These are phyloP conservation scores for Anoplopoma fimbria DNA, from an alignment of 2,113 vertebrate genomes.

Conservation along the genomic window DNA sequence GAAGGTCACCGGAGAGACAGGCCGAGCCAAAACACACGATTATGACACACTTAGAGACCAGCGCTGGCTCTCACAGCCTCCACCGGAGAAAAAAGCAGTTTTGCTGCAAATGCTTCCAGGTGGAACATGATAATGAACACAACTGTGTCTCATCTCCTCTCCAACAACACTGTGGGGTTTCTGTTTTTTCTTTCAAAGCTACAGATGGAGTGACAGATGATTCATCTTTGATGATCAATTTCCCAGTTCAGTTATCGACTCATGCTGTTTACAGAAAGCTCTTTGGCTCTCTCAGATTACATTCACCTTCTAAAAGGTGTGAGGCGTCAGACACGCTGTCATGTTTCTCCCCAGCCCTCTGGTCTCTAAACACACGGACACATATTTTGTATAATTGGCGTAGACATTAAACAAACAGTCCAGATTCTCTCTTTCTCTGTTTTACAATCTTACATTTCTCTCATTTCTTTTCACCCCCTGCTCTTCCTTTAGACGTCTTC, in stretches of 20 bases:
- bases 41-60: slow-evolving; percentile 62
- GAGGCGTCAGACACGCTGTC: neutral
- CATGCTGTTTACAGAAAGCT: slow-evolving; percentile 54
- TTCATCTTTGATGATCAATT: slow-evolving; percentile 65
- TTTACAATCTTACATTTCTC: neutral
- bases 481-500: slow-evolving; percentile 7
- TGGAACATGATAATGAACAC: slow-evolving; percentile 65
- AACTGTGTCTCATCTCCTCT: slow-evolving; percentile 43
- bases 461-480: neutral
- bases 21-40: slow-evolving; percentile 46
- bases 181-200: slow-evolving; percentile 4
- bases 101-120: slow-evolving; percentile 42
- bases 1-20: slow-evolving; percentile 56
- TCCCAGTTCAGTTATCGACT: slow-evolving; percentile 45
- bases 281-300: slow-evolving; percentile 10
- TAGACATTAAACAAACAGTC: neutral
- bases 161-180: slow-evolving; percentile 8
- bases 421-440: neutral
- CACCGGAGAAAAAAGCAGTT: slow-evolving; percentile 39
- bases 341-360: neutral
- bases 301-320: slow-evolving; percentile 18
- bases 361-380: neutral
- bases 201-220: slow-evolving; percentile 24
- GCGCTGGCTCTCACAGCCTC: slow-evolving; percentile 23
- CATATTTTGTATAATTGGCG: neutral